Evolutionary conservation across 1,140 invertebrate genomes (phyloP), one percentile per base, ranked within the genome.

Genomic region (Leptinotarsa undecemlineata): DNA sequence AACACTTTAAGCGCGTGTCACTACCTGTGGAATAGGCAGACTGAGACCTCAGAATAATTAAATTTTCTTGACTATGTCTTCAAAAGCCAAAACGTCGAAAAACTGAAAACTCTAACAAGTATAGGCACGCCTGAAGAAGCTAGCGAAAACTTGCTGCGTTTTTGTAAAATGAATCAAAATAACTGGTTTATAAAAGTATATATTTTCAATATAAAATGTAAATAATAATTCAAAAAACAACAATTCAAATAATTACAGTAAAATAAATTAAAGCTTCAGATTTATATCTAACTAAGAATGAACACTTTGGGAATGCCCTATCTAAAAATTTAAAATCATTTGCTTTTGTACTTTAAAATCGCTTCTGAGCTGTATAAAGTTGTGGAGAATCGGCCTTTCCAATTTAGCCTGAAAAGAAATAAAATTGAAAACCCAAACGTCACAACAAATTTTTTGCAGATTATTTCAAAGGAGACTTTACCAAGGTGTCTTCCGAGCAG

Each of bases 311-410:
- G 6, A 17, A n/a, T 57, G n/a, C n/a, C 15, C n/a, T n/a, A 19
- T n/a, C 51, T 57, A 81, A 6, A 78, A 72, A 71, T 79, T 82
- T 57, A 81, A 78, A 71, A 82, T 74, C 71, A 73, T 77, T 57
- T 78, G 80, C 68, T 95, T 96, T 80, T 94, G 92, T 61, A 91
- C 93, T 86, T 96, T 97, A 84, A 93, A 97, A 85, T 99, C 97
- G 14, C 92, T 92, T 74, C 97, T 90, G 21, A 99, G 88, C 86
- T 98, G 96, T 78, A 99, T 95, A 86, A 98, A 98, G 86, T 93
- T 97, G 72, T 93, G 88, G 13, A 98, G 85, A 75, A 97, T 93
- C 0, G 93, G 91, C 74, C 93, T 91, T 81, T 98, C 96, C 80
- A 98, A 84, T 80, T 93, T 92, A 76, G 92, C 93, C 95, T 98